Percentiles rank a stretch among this genome's conserved stretches.
phyloP scores from a whole-genome alignment of 2,113 vertebrate genomes.

The Cnemophilus loriae region DNA sequence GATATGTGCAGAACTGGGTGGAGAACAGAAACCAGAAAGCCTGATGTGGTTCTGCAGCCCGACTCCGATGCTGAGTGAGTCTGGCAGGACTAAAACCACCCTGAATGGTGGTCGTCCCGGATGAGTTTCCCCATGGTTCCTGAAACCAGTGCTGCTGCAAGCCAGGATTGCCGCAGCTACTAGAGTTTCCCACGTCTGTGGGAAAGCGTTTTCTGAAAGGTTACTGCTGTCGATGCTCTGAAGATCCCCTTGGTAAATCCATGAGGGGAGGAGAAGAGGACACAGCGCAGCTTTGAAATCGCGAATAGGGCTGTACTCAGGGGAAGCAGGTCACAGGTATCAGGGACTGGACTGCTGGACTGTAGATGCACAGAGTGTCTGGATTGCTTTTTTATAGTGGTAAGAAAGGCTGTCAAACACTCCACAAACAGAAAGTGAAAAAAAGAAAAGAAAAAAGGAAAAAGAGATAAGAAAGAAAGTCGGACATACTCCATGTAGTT shows the following conservation, averaged over 20 bases:
- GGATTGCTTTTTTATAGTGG: not conserved
- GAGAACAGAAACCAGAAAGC: not conserved
- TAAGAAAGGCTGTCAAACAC: not conserved
- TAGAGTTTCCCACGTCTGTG: not conserved
- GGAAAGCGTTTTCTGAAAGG: not conserved
- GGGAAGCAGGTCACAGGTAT: not conserved
- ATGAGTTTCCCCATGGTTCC: not conserved
- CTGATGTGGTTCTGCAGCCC: not conserved
- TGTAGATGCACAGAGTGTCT: not conserved
- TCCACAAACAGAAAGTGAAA: not conserved
- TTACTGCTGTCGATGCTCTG: not conserved
- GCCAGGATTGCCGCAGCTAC: not conserved
- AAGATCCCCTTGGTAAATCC: not conserved
- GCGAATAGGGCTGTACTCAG: not conserved
- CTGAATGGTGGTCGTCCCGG: not conserved
- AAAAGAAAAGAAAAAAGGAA: not conserved
- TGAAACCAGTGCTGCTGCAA: not conserved
- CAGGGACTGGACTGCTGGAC: not conserved
- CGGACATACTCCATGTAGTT: not conserved
- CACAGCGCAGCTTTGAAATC: not conserved
- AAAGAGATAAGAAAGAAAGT: not conserved
- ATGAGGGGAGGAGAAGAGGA: not conserved
- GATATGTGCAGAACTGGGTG: not conserved
- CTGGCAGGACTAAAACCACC: not conserved
- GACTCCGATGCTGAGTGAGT: not conserved